Evolutionary conservation across 2,797 vertebrate species (phyloP).

Genomic region (Hipposideros larvatus): DNA sequence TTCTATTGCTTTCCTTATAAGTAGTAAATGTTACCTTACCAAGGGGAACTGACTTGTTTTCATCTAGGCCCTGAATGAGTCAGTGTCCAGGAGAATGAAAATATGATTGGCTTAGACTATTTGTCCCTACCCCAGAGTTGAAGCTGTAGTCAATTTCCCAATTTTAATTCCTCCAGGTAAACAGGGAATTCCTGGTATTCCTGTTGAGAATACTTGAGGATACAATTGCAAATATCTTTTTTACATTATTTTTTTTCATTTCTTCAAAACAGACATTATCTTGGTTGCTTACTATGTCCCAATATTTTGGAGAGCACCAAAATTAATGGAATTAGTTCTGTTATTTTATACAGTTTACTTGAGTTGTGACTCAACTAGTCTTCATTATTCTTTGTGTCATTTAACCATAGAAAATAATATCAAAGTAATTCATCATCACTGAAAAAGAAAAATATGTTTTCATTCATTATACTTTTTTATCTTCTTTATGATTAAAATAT

Average conservation of each 20-base stretch:
- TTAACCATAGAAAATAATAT: constrained; percentile 15
- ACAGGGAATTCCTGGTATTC: background rate
- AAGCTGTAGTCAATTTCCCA: background rate
- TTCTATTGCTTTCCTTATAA: background rate
- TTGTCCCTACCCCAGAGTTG: background rate
- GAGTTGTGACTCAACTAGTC: background rate
- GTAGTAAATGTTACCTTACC: background rate
- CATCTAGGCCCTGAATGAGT: background rate
- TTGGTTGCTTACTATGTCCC: background rate
- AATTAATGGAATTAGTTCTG: background rate
- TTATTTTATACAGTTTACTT: background rate
- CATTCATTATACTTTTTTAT: background rate
- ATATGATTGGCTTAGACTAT: background rate
- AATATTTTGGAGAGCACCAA: background rate
- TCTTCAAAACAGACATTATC: background rate
- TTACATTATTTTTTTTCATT: background rate
- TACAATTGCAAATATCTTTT: background rate
- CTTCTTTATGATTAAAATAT: background rate
- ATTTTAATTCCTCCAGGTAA: background rate
- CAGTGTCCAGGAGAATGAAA: background rate
- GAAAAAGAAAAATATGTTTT: background rate
- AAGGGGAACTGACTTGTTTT: background rate
- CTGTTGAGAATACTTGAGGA: background rate
- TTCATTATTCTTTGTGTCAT: background rate
- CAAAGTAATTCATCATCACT: constrained; percentile 35